These are phyloP conservation scores for Drosophila percnosoma DNA, from an alignment of 2,888 invertebrate genomes.

Conservation along the genomic window DNA sequence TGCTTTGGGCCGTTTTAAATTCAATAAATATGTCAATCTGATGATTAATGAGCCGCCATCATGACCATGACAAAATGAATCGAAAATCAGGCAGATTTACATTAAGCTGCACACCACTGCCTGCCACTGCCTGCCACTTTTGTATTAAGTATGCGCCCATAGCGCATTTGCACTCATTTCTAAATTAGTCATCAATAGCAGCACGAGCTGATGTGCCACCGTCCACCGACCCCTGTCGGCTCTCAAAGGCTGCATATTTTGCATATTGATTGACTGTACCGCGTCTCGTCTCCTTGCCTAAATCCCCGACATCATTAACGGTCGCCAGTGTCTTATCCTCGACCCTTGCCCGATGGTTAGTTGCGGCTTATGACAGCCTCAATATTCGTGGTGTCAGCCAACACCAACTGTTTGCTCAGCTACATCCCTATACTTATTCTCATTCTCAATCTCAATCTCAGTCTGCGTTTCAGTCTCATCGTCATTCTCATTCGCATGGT, in stretches of 20 bases:
- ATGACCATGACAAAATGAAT: conserved; percentile 32
- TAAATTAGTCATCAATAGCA: conserved; percentile 49
- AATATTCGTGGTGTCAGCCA: conserved; percentile 40
- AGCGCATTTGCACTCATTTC: conserved; percentile 14
- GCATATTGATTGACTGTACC: conserved; percentile 58
- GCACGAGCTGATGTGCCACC: background rate
- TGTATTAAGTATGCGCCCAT: conserved; percentile 21
- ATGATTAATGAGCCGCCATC: conserved; percentile 49
- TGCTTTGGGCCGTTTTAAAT: conserved; percentile 42
- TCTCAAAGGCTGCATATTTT: conserved; percentile 51
- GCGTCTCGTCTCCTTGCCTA: conserved; percentile 26
- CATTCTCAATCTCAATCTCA: background rate
- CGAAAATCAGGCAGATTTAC: conserved; percentile 30
- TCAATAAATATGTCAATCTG: conserved; percentile 62
- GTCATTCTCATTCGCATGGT: conserved; percentile 15
- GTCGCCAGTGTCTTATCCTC: conserved; percentile 36
- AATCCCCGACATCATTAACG: conserved; percentile 70
- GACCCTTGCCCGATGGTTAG: background rate
- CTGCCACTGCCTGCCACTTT: background rate
- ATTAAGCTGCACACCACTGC: conserved; percentile 17
- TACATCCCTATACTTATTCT: background rate
- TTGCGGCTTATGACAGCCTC: conserved; percentile 21
- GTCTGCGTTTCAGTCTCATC: background rate
- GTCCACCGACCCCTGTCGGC: background rate
- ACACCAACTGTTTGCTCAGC: conserved; percentile 38